Evolutionary conservation across 2,113 vertebrate species (phyloP), one percentile per base, ranked within the genome.

Genomic region (Thamnaconus septentrionalis): DNA sequence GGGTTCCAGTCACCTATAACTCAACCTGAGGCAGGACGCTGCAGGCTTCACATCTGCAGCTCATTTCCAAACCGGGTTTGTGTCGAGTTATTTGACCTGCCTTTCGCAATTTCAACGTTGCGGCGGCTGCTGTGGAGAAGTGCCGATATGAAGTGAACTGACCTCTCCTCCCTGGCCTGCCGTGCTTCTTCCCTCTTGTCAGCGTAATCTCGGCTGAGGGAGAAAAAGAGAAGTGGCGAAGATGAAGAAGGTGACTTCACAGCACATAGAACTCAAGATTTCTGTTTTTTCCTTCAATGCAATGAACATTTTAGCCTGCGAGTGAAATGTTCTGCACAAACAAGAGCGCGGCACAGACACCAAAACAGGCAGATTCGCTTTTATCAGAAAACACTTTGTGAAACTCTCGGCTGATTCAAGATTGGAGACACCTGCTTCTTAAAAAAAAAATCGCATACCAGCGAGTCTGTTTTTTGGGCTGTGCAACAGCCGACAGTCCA

Each of bases 121-220:
- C 4, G 46, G 31, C 5, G 53, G 53, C 61, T 64, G 39, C 39
- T 50, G 49, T n/a, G 47, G 44, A 64, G 58, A 9, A 9, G 7
- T 60, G 31, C 1, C 2, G 18, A 40, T 41, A 52, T 56, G 31
- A 46, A 69, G 58, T n/a, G 3, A 8, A 91, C 93, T 83, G 85
- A 98, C 97, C 96, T 97, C 79, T 98, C 95, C 89, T 96, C 96
- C 90, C 96, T 92, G 70, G 95, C 94, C 79, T 95, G 95, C 87
- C 93, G 93, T 47, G 91, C 91, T 59, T 96, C 96, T 82, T 98
- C 96, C 86, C 93, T 93, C 90, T 96, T 97, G 71, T 97, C 95
- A 76, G 92, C 88, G 82, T 94, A 94, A 71, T 95, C 94, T 3
- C 92, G 95, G 91, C 97, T 99, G 76, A 58, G 12, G 63, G 5